Evolutionary conservation across 2,888 invertebrate genomes (phyloP).

Genomic region (Leptinotarsa tumamoca): DNA sequence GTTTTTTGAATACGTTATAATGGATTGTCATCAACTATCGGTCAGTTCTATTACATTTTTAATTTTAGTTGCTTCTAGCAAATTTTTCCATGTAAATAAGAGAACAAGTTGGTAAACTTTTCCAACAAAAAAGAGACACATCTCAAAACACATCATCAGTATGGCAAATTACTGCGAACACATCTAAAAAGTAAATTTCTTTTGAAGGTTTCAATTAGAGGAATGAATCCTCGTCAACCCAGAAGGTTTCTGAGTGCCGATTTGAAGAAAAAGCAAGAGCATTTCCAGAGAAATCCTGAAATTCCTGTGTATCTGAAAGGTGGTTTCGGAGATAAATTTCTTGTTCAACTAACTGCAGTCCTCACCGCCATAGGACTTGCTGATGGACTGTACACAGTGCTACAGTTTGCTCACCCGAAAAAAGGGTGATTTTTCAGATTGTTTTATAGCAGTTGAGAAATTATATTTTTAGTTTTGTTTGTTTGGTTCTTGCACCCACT

Average conservation of each 20-base stretch:
- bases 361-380: constrained; percentile 38
- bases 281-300: constrained; percentile 46
- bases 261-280: constrained; percentile 31
- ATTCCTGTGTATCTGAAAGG: constrained; percentile 49
- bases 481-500: neutral
- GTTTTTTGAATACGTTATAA: too few species aligned
- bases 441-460: neutral
- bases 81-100: too few species aligned
- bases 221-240: neutral
- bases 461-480: neutral
- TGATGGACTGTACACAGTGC: constrained; percentile 29
- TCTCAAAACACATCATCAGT: too few species aligned
- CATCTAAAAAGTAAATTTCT: neutral
- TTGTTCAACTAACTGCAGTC: constrained; percentile 33
- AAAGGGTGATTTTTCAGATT: constrained; percentile 6
- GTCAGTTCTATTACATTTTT: too few species aligned
- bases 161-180: neutral
- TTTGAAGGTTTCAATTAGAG: constrained; percentile 9
- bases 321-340: constrained; percentile 44
- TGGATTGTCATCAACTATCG: too few species aligned
- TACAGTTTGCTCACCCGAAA: constrained; percentile 35
- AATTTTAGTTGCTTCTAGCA: too few species aligned
- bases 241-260: constrained; percentile 25
- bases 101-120: too few species aligned
- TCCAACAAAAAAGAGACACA: too few species aligned